Evolutionary conservation across 2,113 vertebrate genomes (phyloP), one percentile per base, ranked within the genome.

Genomic region (Barbus barbus): DNA sequence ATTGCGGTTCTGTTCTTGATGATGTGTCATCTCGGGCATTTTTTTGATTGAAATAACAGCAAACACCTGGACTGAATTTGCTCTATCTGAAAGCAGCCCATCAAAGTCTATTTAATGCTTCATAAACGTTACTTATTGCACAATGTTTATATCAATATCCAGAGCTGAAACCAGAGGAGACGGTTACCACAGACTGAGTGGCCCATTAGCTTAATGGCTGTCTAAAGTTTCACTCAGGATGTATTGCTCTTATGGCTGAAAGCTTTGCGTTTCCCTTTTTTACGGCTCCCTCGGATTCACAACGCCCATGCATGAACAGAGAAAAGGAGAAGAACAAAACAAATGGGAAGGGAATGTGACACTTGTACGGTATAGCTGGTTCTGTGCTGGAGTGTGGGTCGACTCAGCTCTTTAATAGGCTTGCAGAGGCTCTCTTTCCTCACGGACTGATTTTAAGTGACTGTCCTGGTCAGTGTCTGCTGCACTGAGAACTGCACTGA

Each of bases 201-300:
- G 92, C 89, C 94, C 93, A 94, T 94, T 94, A 93, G 90, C 92
- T 92, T 95, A 95, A 95, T 95, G 93, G 94, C 81, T 88, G 88
- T 93, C 92, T 95, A 93, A 87, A 87, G 91, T 95, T 95, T 94
- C 93, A 93, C 90, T 91, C 87, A 89, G 91, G 92, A 94, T 93
- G 88, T 91, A 88, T 83, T 85, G 89, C 91, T 93, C 91, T 93
- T 94, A 93, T 94, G 93, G 91, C 92, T 94, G 91, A 93, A 87
- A 93, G 93, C 87, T 89, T 89, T 91, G 90, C 75, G 65, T 92
- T 93, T 91, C 88, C 88, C 89, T 93, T 93, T 75, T 94, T 93
- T 93, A 94, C 89, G 91, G 89, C 89, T 94, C 90, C 90, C 88
- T 93, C 86, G 9, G 92, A 93, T 93, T 92, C 93, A 93, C 90